These are phyloP conservation scores for Ciona savignyi DNA, from an alignment of 23 tunicate species.

Conservation along the genomic window DNA sequence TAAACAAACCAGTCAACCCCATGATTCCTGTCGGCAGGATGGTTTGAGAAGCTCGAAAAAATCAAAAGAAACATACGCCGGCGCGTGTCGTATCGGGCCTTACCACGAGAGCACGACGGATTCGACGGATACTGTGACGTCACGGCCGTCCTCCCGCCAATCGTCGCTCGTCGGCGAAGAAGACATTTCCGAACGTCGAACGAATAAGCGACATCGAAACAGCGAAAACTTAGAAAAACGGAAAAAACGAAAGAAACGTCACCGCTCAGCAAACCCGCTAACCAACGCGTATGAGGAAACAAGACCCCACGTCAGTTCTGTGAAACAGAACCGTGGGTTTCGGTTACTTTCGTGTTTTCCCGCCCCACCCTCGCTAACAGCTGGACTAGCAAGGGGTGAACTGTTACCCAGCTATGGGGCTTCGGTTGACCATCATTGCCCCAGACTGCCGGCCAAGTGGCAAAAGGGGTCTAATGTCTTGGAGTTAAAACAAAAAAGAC, in stretches of 20 bases:
- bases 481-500: constrained; percentile 42
- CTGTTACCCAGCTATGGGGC: constrained; percentile 24
- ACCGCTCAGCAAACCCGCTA: not conserved
- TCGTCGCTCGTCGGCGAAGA: not conserved
- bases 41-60: not conserved
- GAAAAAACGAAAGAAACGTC: not conserved
- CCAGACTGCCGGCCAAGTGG: constrained; percentile 18
- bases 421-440: not conserved
- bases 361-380: constrained; percentile 36
- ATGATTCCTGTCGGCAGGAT: not conserved
- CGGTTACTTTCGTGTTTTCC: constrained; percentile 40
- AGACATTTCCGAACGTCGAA: not conserved
- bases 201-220: not conserved
- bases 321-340: constrained; percentile 4
- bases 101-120: not conserved
- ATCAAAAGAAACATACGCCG: not conserved
- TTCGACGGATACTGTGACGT: not conserved
- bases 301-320: not conserved
- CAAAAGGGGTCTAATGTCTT: constrained; percentile 24
- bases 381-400: constrained; percentile 45
- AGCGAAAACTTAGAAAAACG: not conserved
- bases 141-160: not conserved
- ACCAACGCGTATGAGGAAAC: not conserved
- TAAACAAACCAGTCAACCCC: too few species aligned
- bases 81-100: not conserved